These are phyloP conservation scores for Alligator mississippiensis DNA, from an alignment of 2,113 vertebrate genomes.

Conservation along the genomic window DNA sequence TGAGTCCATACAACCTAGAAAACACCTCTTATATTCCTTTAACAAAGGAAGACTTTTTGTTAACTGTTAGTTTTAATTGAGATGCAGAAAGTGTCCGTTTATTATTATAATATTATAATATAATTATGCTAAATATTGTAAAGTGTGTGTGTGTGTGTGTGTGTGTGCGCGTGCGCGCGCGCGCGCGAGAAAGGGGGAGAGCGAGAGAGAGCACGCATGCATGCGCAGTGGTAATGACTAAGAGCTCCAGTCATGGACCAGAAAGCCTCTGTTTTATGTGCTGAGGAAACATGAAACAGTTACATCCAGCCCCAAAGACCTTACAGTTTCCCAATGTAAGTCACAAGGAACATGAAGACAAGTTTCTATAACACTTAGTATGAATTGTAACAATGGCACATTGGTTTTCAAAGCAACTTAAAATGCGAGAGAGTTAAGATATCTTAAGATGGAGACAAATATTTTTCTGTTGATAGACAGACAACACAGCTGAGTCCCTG, in stretches of 20 bases:
- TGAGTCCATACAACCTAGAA: background rate
- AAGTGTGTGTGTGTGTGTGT: too few relatives aligned
- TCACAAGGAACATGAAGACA: background rate
- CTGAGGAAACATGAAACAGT: background rate
- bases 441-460: background rate
- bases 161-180: too few relatives aligned
- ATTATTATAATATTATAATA: background rate
- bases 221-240: background rate
- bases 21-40: background rate
- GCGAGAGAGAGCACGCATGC: too few relatives aligned
- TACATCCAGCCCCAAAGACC: background rate
- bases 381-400: background rate
- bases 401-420: background rate
- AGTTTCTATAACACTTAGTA: background rate
- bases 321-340: background rate
- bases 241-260: background rate
- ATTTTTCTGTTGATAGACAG: background rate
- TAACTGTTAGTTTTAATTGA: background rate
- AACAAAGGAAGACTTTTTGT: background rate
- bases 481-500: background rate
- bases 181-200: too few relatives aligned
- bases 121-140: too few relatives aligned
- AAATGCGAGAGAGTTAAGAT: background rate
- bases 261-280: rapidly evolving
- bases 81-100: background rate